Percentiles rank a stretch among this genome's conserved stretches.
phyloP scores from a whole-genome alignment of 2,888 invertebrate genomes.

The Temnothorax rugatulus region DNA sequence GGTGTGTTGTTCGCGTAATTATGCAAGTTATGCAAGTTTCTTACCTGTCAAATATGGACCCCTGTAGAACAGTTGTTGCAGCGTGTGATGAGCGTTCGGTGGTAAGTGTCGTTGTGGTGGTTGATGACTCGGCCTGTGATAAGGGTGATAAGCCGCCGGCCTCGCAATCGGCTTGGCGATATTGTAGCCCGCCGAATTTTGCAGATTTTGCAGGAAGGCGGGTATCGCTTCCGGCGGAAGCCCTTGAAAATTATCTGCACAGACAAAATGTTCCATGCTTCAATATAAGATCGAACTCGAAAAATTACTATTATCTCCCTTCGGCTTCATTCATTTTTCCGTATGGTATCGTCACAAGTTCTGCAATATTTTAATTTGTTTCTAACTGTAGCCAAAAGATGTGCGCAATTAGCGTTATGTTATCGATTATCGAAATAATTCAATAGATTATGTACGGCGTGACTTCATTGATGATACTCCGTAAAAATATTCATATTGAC shows the following conservation, averaged over 20 bases:
- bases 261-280: constrained; percentile 29
- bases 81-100: constrained; percentile 83
- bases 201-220: constrained; percentile 83
- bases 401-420: neutral
- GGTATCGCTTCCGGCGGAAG: constrained; percentile 82
- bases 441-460: neutral
- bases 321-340: neutral
- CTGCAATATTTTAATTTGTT: neutral
- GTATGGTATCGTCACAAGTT: neutral
- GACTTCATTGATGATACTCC: neutral
- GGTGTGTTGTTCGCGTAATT: neutral
- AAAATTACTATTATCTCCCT: neutral
- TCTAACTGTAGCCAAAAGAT: neutral
- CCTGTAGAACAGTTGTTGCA: constrained; percentile 93
- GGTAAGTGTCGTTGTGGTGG: constrained; percentile 84
- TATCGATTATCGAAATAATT: neutral
- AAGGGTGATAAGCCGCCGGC: constrained; percentile 89
- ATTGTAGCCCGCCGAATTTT: constrained; percentile 87
- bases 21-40: constrained; percentile 60
- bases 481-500: constrained; percentile 42
- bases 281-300: neutral
- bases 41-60: constrained; percentile 94
- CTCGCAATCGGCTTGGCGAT: constrained; percentile 95
- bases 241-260: constrained; percentile 83
- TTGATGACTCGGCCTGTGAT: constrained; percentile 89